phyloP scores from a whole-genome alignment of 2,888 invertebrate species.

The Cephus sareptanus region DNA sequence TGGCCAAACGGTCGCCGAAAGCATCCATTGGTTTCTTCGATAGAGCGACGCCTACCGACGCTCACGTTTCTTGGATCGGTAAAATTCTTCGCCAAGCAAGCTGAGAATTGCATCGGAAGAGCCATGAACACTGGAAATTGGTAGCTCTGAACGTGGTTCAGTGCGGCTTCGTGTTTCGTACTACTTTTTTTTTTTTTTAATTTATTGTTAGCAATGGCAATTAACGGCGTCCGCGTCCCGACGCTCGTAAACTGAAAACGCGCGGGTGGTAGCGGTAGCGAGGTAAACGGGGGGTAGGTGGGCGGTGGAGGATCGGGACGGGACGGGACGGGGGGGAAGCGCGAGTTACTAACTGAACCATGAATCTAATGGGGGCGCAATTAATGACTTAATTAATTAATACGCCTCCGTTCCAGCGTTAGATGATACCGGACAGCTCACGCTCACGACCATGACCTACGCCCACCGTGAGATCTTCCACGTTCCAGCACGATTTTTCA shows the following conservation, averaged over 20 bases:
- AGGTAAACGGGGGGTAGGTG: background rate
- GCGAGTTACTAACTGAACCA: background rate
- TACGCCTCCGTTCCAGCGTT: slow-evolving; percentile 44
- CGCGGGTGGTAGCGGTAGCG: background rate
- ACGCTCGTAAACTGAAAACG: background rate
- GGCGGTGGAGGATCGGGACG: background rate
- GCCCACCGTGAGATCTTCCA: slow-evolving; percentile 30
- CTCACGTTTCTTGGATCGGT: background rate
- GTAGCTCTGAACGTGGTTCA: slow-evolving; percentile 1
- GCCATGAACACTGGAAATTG: background rate
- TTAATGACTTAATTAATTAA: slow-evolving; percentile 60
- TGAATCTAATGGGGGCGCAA: slow-evolving; percentile 30
- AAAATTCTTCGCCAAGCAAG: background rate
- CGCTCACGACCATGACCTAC: slow-evolving; percentile 46
- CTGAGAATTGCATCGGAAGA: background rate
- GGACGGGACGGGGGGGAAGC: background rate
- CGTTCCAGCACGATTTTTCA: background rate
- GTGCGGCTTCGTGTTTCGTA: background rate
- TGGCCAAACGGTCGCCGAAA: background rate
- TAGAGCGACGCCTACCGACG: background rate
- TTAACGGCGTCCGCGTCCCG: slow-evolving; percentile 22
- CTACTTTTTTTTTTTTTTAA: background rate
- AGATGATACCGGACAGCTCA: background rate
- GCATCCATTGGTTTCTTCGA: background rate
- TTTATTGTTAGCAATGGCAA: slow-evolving; percentile 18